Percentiles rank a stretch among this genome's conserved stretches.
Evolutionary conservation across 2,888 invertebrate species (phyloP).

Genomic region (Agelastica alni): DNA sequence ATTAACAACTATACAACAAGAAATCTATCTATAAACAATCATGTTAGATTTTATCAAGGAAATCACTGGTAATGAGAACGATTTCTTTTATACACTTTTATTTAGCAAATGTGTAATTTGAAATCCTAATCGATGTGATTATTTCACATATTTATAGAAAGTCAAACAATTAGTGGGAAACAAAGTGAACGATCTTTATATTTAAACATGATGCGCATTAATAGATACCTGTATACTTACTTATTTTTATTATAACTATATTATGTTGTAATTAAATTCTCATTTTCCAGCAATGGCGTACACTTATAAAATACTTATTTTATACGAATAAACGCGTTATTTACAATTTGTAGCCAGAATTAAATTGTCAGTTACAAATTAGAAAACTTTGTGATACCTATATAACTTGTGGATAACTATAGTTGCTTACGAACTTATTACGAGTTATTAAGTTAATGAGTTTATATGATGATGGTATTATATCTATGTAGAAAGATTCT

Average conservation of each 20-base stretch:
- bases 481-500: no score
- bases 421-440: no score
- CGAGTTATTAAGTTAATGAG: no score
- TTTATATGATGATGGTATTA: no score
- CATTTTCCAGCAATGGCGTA: neutral
- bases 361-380: neutral
- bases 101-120: slow-evolving; percentile 21
- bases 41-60: slow-evolving; percentile 3
- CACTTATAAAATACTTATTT: no score
- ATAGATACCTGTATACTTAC: neutral
- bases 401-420: no score
- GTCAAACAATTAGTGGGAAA: slow-evolving; percentile 38
- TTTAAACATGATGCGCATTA: slow-evolving; percentile 12
- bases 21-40: neutral
- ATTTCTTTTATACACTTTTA: slow-evolving; percentile 27
- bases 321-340: no score
- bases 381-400: no score
- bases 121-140: slow-evolving; percentile 18
- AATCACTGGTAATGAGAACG: slow-evolving; percentile 14
- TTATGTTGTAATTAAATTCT: neutral
- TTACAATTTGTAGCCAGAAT: no score
- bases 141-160: slow-evolving; percentile 34
- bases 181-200: slow-evolving; percentile 20
- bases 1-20: neutral
- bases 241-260: slow-evolving; percentile 4